Conservation (phyloP, 2,113 vertebrate species). For the Cryptotis parvus region DNA sequence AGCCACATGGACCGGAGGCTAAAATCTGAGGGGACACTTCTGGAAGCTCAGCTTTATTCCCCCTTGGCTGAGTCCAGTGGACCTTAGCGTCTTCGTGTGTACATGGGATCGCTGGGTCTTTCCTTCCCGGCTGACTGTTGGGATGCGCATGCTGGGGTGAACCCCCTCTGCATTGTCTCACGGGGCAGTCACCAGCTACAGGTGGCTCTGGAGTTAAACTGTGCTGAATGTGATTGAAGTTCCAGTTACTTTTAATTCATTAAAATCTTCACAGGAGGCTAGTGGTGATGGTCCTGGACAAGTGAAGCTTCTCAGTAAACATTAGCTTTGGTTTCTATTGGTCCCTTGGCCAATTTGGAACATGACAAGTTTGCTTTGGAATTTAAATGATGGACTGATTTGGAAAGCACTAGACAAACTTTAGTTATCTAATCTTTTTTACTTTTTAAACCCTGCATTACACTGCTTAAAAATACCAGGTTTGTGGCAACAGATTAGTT, state of each 20-base stretch:
- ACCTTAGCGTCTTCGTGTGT: neutral
- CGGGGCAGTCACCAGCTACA: neutral
- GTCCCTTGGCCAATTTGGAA: neutral
- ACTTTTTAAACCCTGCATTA: neutral
- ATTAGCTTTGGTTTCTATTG: conserved; percentile 31
- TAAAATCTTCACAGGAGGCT: neutral
- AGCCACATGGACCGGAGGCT: neutral
- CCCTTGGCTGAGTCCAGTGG: neutral
- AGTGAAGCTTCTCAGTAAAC: neutral
- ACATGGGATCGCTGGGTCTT: neutral
- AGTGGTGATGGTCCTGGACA: neutral
- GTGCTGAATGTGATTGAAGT: neutral
- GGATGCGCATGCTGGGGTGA: neutral
- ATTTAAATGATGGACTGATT: conserved; percentile 17
- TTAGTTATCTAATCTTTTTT: neutral
- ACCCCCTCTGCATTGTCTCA: neutral
- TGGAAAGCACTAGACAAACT: neutral
- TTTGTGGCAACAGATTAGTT: conserved; percentile 31
- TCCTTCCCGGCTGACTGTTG: no score
- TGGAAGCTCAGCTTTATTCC: neutral
- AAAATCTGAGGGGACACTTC: neutral
- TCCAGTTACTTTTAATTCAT: conserved; percentile 26
- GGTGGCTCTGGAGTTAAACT: neutral
- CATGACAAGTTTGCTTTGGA: neutral
- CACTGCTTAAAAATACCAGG: conserved; percentile 36